Conservation (phyloP, 2,113 vertebrate genomes). For the Ceuthmochares aereus region DNA sequence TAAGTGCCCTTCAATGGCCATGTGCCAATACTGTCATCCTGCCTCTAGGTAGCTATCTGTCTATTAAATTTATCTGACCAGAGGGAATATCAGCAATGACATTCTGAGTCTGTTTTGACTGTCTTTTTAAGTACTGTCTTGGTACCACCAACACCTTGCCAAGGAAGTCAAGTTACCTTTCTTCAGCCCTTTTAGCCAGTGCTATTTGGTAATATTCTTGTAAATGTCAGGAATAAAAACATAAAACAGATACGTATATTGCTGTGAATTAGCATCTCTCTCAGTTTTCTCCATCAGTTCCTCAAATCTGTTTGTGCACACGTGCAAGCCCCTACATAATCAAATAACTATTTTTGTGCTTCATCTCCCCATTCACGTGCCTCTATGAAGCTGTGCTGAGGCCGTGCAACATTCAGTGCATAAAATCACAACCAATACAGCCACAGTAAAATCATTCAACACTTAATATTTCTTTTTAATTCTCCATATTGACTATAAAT, state of each 20-base stretch:
- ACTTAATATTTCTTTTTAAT: background rate
- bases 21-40: background rate
- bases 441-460: background rate
- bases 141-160: background rate
- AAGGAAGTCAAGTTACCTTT: background rate
- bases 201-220: background rate
- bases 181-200: background rate
- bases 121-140: background rate
- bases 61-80: constrained; percentile 33
- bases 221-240: background rate
- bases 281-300: background rate
- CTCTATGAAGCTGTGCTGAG: background rate
- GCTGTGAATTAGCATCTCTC: background rate
- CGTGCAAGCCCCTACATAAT: background rate
- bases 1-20: constrained; percentile 4
- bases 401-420: background rate
- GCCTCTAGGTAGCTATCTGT: constrained; percentile 15
- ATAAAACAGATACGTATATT: background rate
- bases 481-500: background rate
- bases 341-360: background rate
- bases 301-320: background rate
- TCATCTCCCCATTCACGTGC: background rate
- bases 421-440: background rate
- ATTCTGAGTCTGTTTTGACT: constrained; percentile 42
- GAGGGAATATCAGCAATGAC: constrained; percentile 33